phyloP scores from a whole-genome alignment of 1,140 invertebrate species.

The Formica exsecta region DNA sequence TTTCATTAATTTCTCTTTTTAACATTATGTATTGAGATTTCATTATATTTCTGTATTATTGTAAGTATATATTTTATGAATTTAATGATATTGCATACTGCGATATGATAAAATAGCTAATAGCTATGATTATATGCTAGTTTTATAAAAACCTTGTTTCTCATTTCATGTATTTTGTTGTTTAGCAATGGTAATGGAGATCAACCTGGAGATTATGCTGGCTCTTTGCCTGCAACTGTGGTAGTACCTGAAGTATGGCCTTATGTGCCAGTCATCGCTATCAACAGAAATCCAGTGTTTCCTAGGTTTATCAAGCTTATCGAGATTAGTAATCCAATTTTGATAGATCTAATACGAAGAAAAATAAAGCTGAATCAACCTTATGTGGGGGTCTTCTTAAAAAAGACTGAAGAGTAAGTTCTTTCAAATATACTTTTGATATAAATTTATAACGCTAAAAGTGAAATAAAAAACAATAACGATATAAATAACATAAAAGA shows the following conservation, averaged over 20 bases:
- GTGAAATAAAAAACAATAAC: not conserved
- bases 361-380: slow-evolving; percentile 99
- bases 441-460: not conserved
- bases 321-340: slow-evolving; percentile 94
- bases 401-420: slow-evolving; percentile 94
- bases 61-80: not conserved
- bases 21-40: not conserved
- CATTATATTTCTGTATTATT: not conserved
- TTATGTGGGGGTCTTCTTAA: slow-evolving; percentile 99
- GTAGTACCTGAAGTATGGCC: slow-evolving; percentile 99
- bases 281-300: slow-evolving; percentile 98
- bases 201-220: slow-evolving; percentile 77
- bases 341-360: slow-evolving; percentile 96
- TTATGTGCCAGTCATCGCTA: slow-evolving; percentile 97
- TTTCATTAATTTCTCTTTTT: not conserved
- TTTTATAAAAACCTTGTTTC: slow-evolving; percentile 7
- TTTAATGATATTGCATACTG: no score
- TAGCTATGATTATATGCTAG: not conserved
- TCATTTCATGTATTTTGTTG: slow-evolving; percentile 17
- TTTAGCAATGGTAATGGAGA: slow-evolving; percentile 78
- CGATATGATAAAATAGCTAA: no score
- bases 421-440: slow-evolving; percentile 31
- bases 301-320: slow-evolving; percentile 99
- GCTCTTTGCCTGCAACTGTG: slow-evolving; percentile 92
- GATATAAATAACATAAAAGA: not conserved